phyloP scores from a whole-genome alignment of 2,797 vertebrate genomes.

The Tangara arthus region DNA sequence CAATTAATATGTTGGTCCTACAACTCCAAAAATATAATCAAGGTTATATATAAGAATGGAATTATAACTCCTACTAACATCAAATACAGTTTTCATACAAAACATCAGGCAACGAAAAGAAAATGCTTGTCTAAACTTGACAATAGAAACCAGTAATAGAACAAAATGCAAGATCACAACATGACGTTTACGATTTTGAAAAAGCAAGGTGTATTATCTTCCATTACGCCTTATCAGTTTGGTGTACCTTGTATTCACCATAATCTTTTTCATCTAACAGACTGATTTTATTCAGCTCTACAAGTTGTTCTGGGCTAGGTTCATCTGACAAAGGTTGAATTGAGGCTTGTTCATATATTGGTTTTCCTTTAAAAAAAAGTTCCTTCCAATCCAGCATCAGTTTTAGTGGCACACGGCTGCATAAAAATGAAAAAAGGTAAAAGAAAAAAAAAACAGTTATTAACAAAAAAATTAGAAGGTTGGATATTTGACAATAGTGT shows the following conservation, averaged over 20 bases:
- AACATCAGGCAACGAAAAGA: background rate
- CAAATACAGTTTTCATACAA: background rate
- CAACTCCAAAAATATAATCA: background rate
- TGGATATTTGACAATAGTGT: background rate
- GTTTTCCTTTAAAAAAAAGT: slow-evolving; percentile 81
- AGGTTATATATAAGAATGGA: background rate
- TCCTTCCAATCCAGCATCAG: slow-evolving; percentile 90
- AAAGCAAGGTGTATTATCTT: slow-evolving; percentile 32
- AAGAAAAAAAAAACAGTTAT: background rate
- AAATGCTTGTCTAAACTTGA: background rate
- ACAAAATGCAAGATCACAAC: background rate
- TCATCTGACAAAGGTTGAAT: slow-evolving; percentile 39
- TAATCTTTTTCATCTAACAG: slow-evolving; percentile 88
- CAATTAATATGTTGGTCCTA: background rate
- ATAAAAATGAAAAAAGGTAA: background rate
- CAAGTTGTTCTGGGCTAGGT: slow-evolving; percentile 61
- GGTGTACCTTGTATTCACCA: slow-evolving; percentile 86
- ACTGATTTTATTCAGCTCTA: slow-evolving; percentile 81
- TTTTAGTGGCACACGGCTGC: slow-evolving; percentile 86
- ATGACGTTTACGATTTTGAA: background rate
- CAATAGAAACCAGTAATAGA: background rate
- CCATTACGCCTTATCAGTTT: background rate
- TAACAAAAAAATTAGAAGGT: background rate
- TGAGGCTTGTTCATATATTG: slow-evolving; percentile 81
- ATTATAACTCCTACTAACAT: background rate